Base-by-base conservation (phyloP, 2,888 invertebrate species). In the Cancer borealis region DNA sequence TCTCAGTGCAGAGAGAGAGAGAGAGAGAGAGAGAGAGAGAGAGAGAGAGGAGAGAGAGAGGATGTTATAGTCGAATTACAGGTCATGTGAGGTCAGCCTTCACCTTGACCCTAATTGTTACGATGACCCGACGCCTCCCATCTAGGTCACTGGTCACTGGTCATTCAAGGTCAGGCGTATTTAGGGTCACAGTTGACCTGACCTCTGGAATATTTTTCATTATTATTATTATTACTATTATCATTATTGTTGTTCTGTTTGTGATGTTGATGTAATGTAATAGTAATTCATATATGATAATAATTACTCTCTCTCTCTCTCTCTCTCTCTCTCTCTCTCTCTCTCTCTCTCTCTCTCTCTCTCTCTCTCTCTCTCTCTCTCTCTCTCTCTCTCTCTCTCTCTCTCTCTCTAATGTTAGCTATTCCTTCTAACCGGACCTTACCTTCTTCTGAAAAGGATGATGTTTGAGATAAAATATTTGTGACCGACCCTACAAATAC, bases 111-210 rank as follows among this genome's bases (percentile, higher is more conserved):
- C 30, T 79, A 79, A 79, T 79, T 79, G 79, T 79, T 79, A 79
- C 79, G 79, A 79, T 79, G 79, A 79, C 79, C 79, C 79, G 30
- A 66, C 66, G n/a, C 66, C n/a, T 66, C n/a, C n/a, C 66, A 66
- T 54, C 21, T 66, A 66, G 66, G 66, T 66, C 66, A 66, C 14
- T 10, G 54, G 54, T 54, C 54, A 54, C 39, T 39, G 66, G 66
- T 66, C 66, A 66, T 5, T 66, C 66, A 66, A n/a, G 66, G n/a
- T 4, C 17, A 14, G 66, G 17, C 66, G 8, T 6, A 66, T 14
- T 66, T 14, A 66, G 6, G 66, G 6, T n/a, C n/a, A 66, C 17
- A 17, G 54, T 54, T 12, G 54, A 17, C n/a, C 3, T 66, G 66
- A 21, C 66, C 66, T n/a, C 14, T 1, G 54, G 54, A 66, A 66